Percentiles rank a stretch among this genome's conserved stretches.
Evolutionary conservation across 2,888 invertebrate species (phyloP).

Genomic region (Lycaena phlaeas): DNA sequence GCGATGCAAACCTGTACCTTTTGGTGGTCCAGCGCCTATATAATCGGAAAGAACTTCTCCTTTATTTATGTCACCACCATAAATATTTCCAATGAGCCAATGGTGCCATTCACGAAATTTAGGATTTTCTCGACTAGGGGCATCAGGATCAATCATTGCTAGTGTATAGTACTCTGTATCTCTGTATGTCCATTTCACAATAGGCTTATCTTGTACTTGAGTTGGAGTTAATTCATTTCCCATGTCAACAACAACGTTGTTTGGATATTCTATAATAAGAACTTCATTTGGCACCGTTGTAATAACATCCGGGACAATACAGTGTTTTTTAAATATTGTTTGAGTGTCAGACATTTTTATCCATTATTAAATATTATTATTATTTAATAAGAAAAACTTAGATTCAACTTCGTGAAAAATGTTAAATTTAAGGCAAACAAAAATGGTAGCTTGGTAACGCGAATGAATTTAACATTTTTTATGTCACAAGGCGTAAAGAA

Average conservation of each 20-base stretch:
- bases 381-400: too few species aligned
- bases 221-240: slow-evolving; percentile 82
- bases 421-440: too few species aligned
- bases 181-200: slow-evolving; percentile 76
- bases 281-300: too few species aligned
- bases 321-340: too few species aligned
- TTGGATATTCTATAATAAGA: too few species aligned
- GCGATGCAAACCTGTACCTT: slow-evolving; percentile 80
- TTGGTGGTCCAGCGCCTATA: slow-evolving; percentile 77
- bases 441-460: too few species aligned
- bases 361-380: too few species aligned
- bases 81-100: slow-evolving; percentile 84
- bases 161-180: slow-evolving; percentile 75
- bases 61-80: slow-evolving; percentile 72
- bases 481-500: too few species aligned
- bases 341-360: too few species aligned
- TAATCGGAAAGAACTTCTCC: slow-evolving; percentile 79
- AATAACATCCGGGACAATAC: too few species aligned
- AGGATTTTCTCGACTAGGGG: slow-evolving; percentile 79
- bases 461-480: too few species aligned
- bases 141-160: slow-evolving; percentile 81
- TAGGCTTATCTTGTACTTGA: slow-evolving; percentile 79
- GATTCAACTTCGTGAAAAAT: too few species aligned
- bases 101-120: slow-evolving; percentile 82
- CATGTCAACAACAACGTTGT: slow-evolving; percentile 58